Evolutionary conservation across 2,113 vertebrate genomes (phyloP), one percentile per base, ranked within the genome.

Genomic region (Otus sunia): DNA sequence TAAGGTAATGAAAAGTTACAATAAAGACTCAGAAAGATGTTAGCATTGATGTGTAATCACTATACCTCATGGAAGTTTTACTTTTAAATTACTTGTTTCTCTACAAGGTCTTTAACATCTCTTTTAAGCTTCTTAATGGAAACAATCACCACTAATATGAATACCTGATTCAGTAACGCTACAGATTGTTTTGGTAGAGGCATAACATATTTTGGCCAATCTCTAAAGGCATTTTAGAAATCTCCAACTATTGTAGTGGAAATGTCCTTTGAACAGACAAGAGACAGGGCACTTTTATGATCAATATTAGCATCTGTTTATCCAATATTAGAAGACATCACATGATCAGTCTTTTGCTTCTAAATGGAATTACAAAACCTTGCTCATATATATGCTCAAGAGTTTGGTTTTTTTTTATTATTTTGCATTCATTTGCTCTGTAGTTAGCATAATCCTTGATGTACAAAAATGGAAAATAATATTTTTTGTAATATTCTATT

Each of bases 261-360:
- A 96, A 63, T 5, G 4, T 37, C 26, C 30, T 75, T 71, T 68
- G 66, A 75, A 26, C n/a, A 50, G 6, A 50, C 17, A 71, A 58
- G 15, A 63, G 10, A 20, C 15, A 45, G 10, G 3, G 3, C 2
- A 10, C 1, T 73, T 84, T 19, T 13, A n/a, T 30, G 19, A 29
- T 77, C 43, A 55, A 4, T 77, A 45, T 58, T 52, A 73, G 14
- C 32, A 59, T 69, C 43, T 36, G 10, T 34, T 92, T 59, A 43
- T 41, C 26, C 17, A 62, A 8, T 23, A 58, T 58, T 52, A 36
- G 23, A 73, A 81, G 50, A 37, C 4, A 19, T 27, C 5, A 45
- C 0, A 0, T 20, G 7, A 45, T 53, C 36, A 62, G 6, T 50
- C 82, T 72, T 72, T 32, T 72, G 17, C 30, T 75, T 71, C 37